phyloP scores from a whole-genome alignment of 2,113 vertebrate species.

The Catagonus wagneri region DNA sequence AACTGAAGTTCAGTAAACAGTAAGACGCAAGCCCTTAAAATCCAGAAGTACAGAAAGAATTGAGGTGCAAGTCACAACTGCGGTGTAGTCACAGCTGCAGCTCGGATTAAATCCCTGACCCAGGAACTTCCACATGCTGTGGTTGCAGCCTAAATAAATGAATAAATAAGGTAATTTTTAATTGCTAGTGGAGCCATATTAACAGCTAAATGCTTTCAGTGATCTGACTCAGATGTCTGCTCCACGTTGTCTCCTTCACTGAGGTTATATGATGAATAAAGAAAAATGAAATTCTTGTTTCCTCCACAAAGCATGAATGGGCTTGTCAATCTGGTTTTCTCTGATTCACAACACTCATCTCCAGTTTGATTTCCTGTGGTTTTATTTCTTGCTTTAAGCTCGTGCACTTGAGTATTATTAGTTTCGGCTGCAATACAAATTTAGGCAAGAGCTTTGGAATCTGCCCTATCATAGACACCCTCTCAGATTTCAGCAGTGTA shows the following conservation, averaged over 20 bases:
- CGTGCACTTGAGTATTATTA: conserved; percentile 2
- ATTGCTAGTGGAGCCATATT: background rate
- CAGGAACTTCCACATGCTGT: too few relatives aligned
- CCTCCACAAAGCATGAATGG: background rate
- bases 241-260: background rate
- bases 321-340: background rate
- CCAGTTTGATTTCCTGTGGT: background rate
- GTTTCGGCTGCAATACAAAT: conserved; percentile 26
- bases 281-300: background rate
- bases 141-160: too few relatives aligned
- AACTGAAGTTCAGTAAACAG: background rate
- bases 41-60: background rate
- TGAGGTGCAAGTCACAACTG: too few relatives aligned
- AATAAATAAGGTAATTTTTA: background rate
- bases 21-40: background rate
- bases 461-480: background rate
- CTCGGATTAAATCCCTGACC: too few relatives aligned
- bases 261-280: background rate
- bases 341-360: background rate
- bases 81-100: too few relatives aligned
- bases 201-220: background rate
- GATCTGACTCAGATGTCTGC: background rate
- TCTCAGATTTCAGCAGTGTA: background rate
- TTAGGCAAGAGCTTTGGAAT: background rate
- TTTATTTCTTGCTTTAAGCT: conserved; percentile 49